Base-by-base conservation (phyloP, 2,113 vertebrate species). In the Halcyon malimbica region DNA sequence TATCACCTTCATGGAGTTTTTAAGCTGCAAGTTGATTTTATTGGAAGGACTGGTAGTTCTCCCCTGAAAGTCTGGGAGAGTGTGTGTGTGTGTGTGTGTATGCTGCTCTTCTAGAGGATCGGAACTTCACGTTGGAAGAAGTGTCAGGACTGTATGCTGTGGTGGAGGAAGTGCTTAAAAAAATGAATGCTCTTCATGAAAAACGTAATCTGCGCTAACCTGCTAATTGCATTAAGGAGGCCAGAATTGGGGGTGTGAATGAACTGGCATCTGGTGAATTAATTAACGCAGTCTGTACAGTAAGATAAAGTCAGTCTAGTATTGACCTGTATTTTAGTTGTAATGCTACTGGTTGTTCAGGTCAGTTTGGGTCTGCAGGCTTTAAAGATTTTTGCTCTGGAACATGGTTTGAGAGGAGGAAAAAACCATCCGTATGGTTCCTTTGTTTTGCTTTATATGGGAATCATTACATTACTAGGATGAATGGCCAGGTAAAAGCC, bases 401-500 rank as follows among this genome's bases (percentile, higher is more conserved):
- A 41, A 37, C 4, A 2, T 63, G 50, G 74, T 42, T 78, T 50
- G 80, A 41, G 69, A 89, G 91, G 56, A 57, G 59, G 42, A 29
- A 95, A 79, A 93, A 71, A 57, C 63, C 82, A 41, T 59, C 41
- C 42, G 83, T 93, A 8, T 0, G 2, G 53, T 87, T 96, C 46
- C 78, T 92, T 37, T 42, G 0, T 85, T 90, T 78, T 29, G 63
- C 42, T 84, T 85, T 92, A 53, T 18, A n/a, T 80, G 78, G 75
- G 83, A 93, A 81, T 95, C 41, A 24, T 89, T 95, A 29, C 87
- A 82, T 96, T 93, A 96, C 87, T 90, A 59, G 75, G 29, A 69
- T 94, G 62, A 89, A 82, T 60, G 90, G 74, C 97, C 91, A 98
- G 98, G 98, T 98, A 97, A 98, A 98, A 98, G 89, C 98, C 97